Base-by-base conservation (phyloP, 2,113 vertebrate species). In the Oncorhynchus kisutch region DNA sequence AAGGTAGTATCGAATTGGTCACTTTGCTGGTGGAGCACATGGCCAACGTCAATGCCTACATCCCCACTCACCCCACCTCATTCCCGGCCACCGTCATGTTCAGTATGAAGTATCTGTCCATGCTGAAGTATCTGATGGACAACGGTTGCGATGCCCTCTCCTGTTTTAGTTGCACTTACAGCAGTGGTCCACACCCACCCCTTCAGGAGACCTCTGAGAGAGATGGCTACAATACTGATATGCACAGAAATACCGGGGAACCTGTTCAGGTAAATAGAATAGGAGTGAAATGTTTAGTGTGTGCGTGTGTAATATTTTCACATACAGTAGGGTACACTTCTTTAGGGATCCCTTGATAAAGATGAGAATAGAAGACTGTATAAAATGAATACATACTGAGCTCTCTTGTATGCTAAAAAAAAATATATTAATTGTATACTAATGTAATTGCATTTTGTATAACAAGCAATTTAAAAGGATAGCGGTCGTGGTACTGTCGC, bases 31-130 rank as follows among this genome's bases (percentile, higher is more conserved):
- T 99, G 70, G 91, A 95, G 76, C 93, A 97, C 0, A 96, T 96
- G 1, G 97, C 98, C 24, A 91, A 99, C 73, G 91, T 99, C 70
- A 93, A 99, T 62, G 94, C 95, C 57, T 87, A 89, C 27, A 91
- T 99, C 75, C 88, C 94, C 72, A 95, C 94, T 34, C 96, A 97
- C 77, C 96, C 96, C 68, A 98, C 97, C 14, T 79, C 94, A 59
- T 99, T 99, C 90, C 97, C 97, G 0, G 96, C 95, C 1, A 92
- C 95, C 69, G 93, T 97, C 86, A 95, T 98, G 94, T 98, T 98
- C 89, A 93, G 94, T 12, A 94, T 97, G 94, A 96, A 95, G 89
- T 94, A 94, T 82, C 91, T 96, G 65, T 76, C 91, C 0, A 82
- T 98, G 91, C 89, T 99, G 80, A 98, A 98, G 82, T 96, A 94